These are phyloP conservation scores for Muraenolepis orangiensis DNA, from an alignment of 2,797 vertebrate species.

Conservation along the genomic window DNA sequence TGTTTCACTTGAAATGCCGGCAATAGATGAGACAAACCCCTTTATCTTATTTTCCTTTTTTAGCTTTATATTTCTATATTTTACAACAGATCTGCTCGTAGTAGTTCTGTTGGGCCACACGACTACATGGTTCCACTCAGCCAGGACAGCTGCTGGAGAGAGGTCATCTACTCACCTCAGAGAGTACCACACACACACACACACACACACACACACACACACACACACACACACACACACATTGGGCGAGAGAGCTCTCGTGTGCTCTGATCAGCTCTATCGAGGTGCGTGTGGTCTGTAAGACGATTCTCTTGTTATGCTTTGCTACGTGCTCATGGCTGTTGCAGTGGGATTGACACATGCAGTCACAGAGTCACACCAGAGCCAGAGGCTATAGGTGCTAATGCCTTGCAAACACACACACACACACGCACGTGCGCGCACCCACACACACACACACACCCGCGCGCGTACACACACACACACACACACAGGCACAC, in stretches of 20 bases:
- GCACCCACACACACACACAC: constrained; percentile 8
- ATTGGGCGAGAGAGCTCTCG: constrained; percentile 44
- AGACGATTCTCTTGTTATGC: constrained; percentile 65
- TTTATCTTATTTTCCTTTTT: not conserved
- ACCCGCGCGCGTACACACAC: no score
- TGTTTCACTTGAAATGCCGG: not conserved
- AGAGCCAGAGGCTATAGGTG: constrained; percentile 38
- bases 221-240: constrained; percentile 33
- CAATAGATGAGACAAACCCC: not conserved
- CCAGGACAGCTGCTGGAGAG: not conserved
- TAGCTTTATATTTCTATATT: not conserved
- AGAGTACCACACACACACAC: not conserved
- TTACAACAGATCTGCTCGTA: no score
- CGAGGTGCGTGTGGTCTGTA: constrained; percentile 70
- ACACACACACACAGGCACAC: constrained; percentile 16
- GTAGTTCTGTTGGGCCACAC: not conserved
- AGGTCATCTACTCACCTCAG: not conserved
- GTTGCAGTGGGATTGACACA: constrained; percentile 47
- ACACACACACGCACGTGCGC: constrained; percentile 9
- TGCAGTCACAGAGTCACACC: constrained; percentile 13
- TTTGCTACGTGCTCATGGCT: constrained; percentile 56
- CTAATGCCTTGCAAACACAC: constrained; percentile 15
- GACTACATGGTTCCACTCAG: not conserved
- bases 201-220: not conserved
- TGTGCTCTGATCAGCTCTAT: constrained; percentile 41